Base-by-base conservation (phyloP, 2,113 vertebrate species). In the Microtus ochrogaster region DNA sequence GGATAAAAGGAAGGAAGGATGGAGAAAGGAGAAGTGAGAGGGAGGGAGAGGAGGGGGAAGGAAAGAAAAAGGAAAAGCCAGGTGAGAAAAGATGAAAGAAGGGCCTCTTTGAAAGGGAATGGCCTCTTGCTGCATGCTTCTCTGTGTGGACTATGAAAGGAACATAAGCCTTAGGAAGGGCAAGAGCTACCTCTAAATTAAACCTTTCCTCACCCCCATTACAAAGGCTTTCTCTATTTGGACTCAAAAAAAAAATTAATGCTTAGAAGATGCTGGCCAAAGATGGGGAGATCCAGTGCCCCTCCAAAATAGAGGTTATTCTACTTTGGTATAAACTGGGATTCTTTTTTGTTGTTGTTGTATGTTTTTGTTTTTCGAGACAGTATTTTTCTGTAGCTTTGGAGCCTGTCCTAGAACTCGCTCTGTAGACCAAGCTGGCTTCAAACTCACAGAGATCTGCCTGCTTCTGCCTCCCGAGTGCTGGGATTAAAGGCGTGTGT, bases 121-220 rank as follows among this genome's bases (percentile, higher is more conserved):
- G 77, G 22, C 8, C 5, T 19, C 11, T 61, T 76, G 70, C 14
- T 74, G 13, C 19, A 16, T n/a, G 7, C 36, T 76, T 21, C 4
- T 49, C 28, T 17, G 63, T 28, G 11, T 55, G 6, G 2, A 1
- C 22, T 36, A 28, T 39, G 44, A 81, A 76, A 91, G 77, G 47
- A 47, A 16, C 33, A 24, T 0, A 10, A 24, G 5, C 52, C 33
- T 89, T 63, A 7, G 0, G 16, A 39, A 41, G 22, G 14, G 0
- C 4, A 79, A 41, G 3, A 39, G 2, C 12, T 33, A 55, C 36
- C 73, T 58, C 36, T 1, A 47, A 49, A 72, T 13, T 63, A 68
- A 9, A 21, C 17, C 5, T 3, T 70, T 17, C 22, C 3, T 65
- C 16, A 28, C 12, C 13, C 28, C 7, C 73, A 44, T 16, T 28